Evolutionary conservation across 2,888 invertebrate species (phyloP).

Genomic region (Trissoscelio sp.): DNA sequence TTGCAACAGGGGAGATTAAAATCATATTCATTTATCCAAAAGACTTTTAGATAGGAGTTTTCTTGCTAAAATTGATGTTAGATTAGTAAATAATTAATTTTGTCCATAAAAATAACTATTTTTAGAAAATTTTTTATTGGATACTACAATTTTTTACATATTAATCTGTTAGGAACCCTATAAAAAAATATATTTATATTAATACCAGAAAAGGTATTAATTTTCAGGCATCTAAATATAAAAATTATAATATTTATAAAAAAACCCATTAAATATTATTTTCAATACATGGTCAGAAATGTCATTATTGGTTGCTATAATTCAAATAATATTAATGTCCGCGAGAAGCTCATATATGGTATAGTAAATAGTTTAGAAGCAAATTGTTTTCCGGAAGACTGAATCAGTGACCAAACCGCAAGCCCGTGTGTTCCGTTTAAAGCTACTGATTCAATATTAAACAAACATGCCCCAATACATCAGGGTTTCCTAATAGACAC

Average conservation of each 20-base stretch:
- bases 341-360: conserved; percentile 2
- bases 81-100: too few relatives aligned
- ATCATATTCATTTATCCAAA: too few relatives aligned
- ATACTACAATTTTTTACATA: too few relatives aligned
- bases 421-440: conserved; percentile 20
- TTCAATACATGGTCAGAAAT: background rate
- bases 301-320: conserved; percentile 17
- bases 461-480: conserved; percentile 43
- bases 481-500: conserved; percentile 19
- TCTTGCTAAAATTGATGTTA: too few relatives aligned
- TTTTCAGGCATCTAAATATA: background rate
- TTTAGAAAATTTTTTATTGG: too few relatives aligned
- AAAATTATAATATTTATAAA: background rate
- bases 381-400: conserved; percentile 42
- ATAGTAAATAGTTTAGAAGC: conserved; percentile 33
- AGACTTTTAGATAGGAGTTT: too few relatives aligned
- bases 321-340: conserved; percentile 29
- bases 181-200: too few relatives aligned
- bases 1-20: too few relatives aligned
- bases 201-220: too few relatives aligned
- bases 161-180: too few relatives aligned
- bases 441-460: conserved; percentile 45
- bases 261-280: too few relatives aligned
- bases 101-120: too few relatives aligned
- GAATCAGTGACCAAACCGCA: conserved; percentile 43